Base-by-base conservation (phyloP, 2,888 invertebrate species). In the Apodemia zela region DNA sequence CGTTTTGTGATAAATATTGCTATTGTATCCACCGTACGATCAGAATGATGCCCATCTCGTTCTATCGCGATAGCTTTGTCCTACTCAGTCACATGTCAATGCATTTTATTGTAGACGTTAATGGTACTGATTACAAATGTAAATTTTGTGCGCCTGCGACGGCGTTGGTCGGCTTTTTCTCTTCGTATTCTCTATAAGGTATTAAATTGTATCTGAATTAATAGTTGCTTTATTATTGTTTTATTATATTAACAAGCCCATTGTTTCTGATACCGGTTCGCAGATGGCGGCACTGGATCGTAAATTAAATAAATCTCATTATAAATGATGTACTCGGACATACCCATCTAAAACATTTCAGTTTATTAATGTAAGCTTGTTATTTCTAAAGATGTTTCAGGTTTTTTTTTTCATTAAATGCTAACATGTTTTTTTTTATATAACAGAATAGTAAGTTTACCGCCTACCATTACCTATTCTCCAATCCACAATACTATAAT, bases 71-170 rank as follows among this genome's bases (percentile, higher is more conserved):
- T 89, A 87, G 75, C 80, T 69, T 73, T 70, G 79, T 90, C 85
- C 71, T 80, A 21, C 71, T 88, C 81, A 66, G 61, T 67, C 82
- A 79, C 85, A 81, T 87, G 86, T 89, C 89, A 89, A 87, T 89
- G 89, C 89, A 89, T 81, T 89, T 90, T 90, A 90, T 90, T 89
- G 89, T 89, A 80, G 87, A 89, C 89, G 81, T 85, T 89, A 90
- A 90, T 89, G 89, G 85, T 76, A 85, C 81, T 85, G 87, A 91
- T 89, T 89, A 89, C 87, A 85, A 89, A 90, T 90, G 89, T 91
- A 89, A 89, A 90, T 91, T 89, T 89, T 87, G 85, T 87, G 82
- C 45, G 45, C 84, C 84, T 80, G 86, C 84, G 82, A 80, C 84
- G 82, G 85, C 85, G 88, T 89, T 87, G 88, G 87, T 79, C 79